Evolutionary conservation across 2,797 vertebrate genomes (phyloP), one percentile per base, ranked within the genome.

Genomic region (Pelochelys cantorii): DNA sequence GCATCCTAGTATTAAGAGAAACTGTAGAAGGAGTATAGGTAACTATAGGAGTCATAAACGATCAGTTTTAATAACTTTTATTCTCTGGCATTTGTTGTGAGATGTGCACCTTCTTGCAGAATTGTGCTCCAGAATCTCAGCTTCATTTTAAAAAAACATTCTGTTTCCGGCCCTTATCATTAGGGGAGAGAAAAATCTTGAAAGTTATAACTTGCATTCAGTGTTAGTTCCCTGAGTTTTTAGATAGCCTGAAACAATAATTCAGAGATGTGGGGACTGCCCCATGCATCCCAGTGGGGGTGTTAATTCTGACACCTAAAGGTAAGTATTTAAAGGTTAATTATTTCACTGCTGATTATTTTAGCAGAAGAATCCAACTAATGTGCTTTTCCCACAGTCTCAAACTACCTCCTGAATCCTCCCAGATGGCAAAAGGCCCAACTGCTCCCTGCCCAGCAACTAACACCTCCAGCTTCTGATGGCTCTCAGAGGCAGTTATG

Each of bases 401-500:
- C 80, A 57, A 79, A 14, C 84, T 90, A 89, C 68, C 84, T 90
- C 90, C 84, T 0, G 2, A 82, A 71, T 89, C 94, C 92, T 93
- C 86, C 90, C 91, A 88, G 84, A 91, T 93, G 86, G 79, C 75
- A 10, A 54, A 94, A 92, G 82, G 68, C 86, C 77, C 82, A 83
- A 6, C 54, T 84, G 86, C 88, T 94, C 86, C 84, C 91, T 87
- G 62, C 60, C 53, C 91, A 89, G 84, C 82, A 94, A 91, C 93
- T 79, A 94, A 92, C 71, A 71, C 53, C 79, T 4, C 92, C 80
- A 71, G 56, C 84, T 90, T 80, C 79, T 78, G 71, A 88, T 53
- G 83, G 84, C 82, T 94, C 92, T 95, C 93, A 89, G 37, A 84
- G 55, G 86, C 86, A 92, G 83, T 92, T 90, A 82, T 42, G 52